Base-by-base conservation (phyloP, 2,888 invertebrate genomes). In the Sialis lutaria region DNA sequence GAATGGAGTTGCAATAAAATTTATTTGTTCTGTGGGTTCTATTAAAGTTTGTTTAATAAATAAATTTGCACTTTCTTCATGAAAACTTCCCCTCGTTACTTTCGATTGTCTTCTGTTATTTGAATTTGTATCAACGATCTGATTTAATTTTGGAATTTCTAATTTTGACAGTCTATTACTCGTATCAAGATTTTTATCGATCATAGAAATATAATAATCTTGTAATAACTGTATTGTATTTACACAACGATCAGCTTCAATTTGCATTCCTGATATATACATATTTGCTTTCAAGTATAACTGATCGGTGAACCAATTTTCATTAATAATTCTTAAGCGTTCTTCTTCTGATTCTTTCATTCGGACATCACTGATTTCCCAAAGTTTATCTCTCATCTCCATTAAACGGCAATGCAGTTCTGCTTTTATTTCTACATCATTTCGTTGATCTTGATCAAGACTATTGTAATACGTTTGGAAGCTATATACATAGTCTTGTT, bases 381-480 rank as follows among this genome's bases (percentile, higher is more conserved):
- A 71, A 8, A 81, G 60, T 45, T 62, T 67, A 35, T 66, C 58
- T 53, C 70, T 68, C 43, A 75, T 62, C 48, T 71, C 71, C 44
- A 67, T 67, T 0, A 73, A 62, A 33, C 71, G 63, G 51, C 73
- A 74, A 53, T 78, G 75, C 61, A 79, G 66, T 60, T 79, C 79
- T 48, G 71, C 71, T 59, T 77, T 79, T 2, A 75, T 64, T 49
- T 74, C 68, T 52, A 64, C 61, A 48, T 77, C 67, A 48, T 68
- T 65, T 2, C 78, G 65, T 62, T 74, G 69, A 54, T 77, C 74
- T 49, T 67, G 64, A 52, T 74, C 73, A 50, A 79, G 68, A 22
- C 68, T 64, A 60, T 80, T 80, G 53, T 74, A 78, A 33, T 67
- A 62, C 34, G 61, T 65, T 59, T 78, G 79, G 57, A 80, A 79